These are phyloP conservation scores for Macroramphosus scolopax DNA, from an alignment of 2,797 vertebrate species.

Conservation along the genomic window DNA sequence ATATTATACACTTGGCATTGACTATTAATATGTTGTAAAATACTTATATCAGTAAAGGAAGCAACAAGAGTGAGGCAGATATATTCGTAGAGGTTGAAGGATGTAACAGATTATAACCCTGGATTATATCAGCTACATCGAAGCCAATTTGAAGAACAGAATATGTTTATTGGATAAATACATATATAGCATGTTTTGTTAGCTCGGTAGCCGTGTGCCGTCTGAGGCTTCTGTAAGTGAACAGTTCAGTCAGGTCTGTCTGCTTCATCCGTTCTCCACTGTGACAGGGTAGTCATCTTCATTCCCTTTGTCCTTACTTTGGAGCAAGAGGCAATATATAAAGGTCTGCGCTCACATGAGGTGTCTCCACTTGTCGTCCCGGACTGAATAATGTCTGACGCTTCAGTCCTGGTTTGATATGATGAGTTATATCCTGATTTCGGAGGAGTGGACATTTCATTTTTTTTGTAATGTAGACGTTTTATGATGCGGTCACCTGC, in stretches of 20 bases:
- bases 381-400: conserved; percentile 66
- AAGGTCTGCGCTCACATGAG: conserved; percentile 70
- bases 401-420: conserved; percentile 56
- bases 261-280: conserved; percentile 82
- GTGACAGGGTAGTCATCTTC: conserved; percentile 85
- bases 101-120: too few relatives aligned
- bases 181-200: conserved; percentile 22
- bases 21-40: too few relatives aligned
- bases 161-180: conserved; percentile 31
- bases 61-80: too few relatives aligned
- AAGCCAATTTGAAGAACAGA: too few relatives aligned
- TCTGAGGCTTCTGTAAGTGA: conserved; percentile 49
- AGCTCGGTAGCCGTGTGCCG: conserved; percentile 29
- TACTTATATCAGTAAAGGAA: too few relatives aligned
- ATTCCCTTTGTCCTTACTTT: conserved; percentile 85
- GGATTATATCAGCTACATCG: too few relatives aligned
- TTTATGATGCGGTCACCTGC: conserved; percentile 48
- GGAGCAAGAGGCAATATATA: conserved; percentile 82
- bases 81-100: too few relatives aligned
- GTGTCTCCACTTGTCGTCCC: conserved; percentile 66
- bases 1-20: too few relatives aligned
- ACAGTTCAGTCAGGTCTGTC: conserved; percentile 78
- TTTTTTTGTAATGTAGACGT: conserved; percentile 56
- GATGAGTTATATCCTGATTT: conserved; percentile 67
- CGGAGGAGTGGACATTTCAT: conserved; percentile 56